A percentile compares a stretch with the other conserved stretches of the same genome.
phyloP scores from a whole-genome alignment of 2,113 vertebrate genomes.

The Sterrhoptilus dennistouni region DNA sequence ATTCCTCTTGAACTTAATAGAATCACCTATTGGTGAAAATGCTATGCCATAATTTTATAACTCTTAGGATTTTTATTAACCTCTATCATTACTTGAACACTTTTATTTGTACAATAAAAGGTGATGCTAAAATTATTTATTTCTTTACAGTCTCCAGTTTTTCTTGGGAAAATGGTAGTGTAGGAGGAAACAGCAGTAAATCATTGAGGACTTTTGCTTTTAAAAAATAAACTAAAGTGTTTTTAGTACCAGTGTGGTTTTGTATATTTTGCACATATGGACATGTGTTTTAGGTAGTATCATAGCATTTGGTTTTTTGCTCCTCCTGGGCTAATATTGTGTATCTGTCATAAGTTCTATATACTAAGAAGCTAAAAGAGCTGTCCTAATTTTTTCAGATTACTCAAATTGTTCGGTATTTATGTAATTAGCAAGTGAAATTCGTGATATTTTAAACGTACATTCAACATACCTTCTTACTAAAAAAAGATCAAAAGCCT shows the following conservation, averaged over 20 bases:
- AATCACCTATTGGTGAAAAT: slow-evolving; percentile 2
- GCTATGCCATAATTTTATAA: slow-evolving; percentile 4
- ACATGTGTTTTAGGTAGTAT: background rate
- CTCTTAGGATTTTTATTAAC: slow-evolving; percentile 3
- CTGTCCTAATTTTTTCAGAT: background rate
- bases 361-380: background rate
- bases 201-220: background rate
- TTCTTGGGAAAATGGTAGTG: background rate
- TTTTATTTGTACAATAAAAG: slow-evolving; percentile 54
- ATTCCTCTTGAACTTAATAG: background rate
- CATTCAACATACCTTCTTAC: background rate
- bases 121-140: slow-evolving; percentile 13
- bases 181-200: background rate
- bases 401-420: background rate
- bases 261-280: background rate
- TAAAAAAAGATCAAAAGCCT: background rate
- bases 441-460: background rate
- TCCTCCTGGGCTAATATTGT: background rate
- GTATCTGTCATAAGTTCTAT: background rate
- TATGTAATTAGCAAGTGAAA: background rate
- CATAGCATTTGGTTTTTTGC: background rate
- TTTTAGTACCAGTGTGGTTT: background rate
- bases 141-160: slow-evolving; percentile 12
- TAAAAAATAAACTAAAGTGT: background rate
- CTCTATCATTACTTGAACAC: background rate